A percentile compares a stretch with the other conserved stretches of the same genome.
Conservation (phyloP, 1,140 invertebrate genomes). For the Platyscapa corneri region DNA sequence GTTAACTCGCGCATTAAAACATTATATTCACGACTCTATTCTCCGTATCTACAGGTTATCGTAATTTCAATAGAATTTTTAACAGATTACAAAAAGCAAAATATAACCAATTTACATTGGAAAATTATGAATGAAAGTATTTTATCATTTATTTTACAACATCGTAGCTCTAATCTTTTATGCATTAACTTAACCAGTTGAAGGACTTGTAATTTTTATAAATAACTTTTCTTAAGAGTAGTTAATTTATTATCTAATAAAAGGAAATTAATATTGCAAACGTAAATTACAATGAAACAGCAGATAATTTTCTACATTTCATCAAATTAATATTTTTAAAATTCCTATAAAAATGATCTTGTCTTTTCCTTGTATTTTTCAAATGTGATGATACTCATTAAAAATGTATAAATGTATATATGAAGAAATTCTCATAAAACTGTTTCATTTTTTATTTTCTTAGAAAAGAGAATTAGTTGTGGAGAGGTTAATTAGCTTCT, state of each 20-base stretch:
- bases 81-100: not conserved
- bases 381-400: too few species aligned
- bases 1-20: conserved; percentile 29
- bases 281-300: too few species aligned
- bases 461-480: too few species aligned
- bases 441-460: too few species aligned
- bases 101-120: conserved; percentile 19
- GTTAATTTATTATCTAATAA: not conserved
- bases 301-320: too few species aligned
- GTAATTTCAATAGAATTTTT: not conserved
- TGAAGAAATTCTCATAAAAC: too few species aligned
- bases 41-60: not conserved
- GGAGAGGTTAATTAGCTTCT: too few species aligned
- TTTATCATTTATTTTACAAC: not conserved
- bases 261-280: too few species aligned
- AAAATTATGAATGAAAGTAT: conserved; percentile 1
- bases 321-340: too few species aligned
- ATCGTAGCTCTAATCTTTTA: not conserved
- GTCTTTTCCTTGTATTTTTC: too few species aligned
- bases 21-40: conserved; percentile 14
- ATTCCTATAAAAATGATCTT: too few species aligned
- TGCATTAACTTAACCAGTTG: not conserved
- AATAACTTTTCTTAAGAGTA: not conserved
- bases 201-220: not conserved
- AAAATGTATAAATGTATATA: too few species aligned